Evolutionary conservation across 2,888 invertebrate genomes (phyloP).

Genomic region (Heliconius ethilla): DNA sequence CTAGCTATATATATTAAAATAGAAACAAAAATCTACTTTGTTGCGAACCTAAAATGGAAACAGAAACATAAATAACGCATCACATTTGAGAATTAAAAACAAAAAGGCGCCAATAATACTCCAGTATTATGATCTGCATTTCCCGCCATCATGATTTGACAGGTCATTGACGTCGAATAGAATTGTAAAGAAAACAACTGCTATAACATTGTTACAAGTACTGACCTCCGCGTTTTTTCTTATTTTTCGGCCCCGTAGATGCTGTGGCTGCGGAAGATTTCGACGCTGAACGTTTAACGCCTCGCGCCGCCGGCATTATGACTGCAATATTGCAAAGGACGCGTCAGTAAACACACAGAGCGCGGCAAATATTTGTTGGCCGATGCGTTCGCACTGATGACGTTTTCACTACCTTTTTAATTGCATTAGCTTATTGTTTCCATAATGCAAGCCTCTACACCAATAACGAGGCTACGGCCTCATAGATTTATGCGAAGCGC

Average conservation of each 20-base stretch:
- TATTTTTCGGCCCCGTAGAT: conserved; percentile 71
- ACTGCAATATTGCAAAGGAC: conserved; percentile 77
- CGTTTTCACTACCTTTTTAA: conserved; percentile 71
- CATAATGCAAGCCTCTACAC: conserved; percentile 66
- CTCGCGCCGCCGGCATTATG: conserved; percentile 80
- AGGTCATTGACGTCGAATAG: conserved; percentile 78
- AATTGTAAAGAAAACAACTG: conserved; percentile 78
- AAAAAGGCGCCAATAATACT: conserved; percentile 50
- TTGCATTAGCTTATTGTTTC: conserved; percentile 67
- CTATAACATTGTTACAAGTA: conserved; percentile 53
- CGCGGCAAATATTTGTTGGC: conserved; percentile 67
- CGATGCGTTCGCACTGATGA: conserved; percentile 65
- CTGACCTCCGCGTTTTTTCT: conserved; percentile 80
- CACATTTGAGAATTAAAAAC: conserved; percentile 44
- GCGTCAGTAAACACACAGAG: conserved; percentile 73
- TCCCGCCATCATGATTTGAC: conserved; percentile 80
- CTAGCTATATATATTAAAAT: conserved; percentile 42
- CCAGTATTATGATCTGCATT: conserved; percentile 58
- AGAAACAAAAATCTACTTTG: conserved; percentile 35
- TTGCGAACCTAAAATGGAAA: conserved; percentile 41
- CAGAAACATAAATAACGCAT: conserved; percentile 39
- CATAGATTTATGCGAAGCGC: conserved; percentile 73
- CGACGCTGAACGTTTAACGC: conserved; percentile 77
- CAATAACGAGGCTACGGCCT: conserved; percentile 70
- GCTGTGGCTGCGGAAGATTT: conserved; percentile 67